phyloP scores from a whole-genome alignment of 2,797 vertebrate species.

The Brotogeris chrysoptera region DNA sequence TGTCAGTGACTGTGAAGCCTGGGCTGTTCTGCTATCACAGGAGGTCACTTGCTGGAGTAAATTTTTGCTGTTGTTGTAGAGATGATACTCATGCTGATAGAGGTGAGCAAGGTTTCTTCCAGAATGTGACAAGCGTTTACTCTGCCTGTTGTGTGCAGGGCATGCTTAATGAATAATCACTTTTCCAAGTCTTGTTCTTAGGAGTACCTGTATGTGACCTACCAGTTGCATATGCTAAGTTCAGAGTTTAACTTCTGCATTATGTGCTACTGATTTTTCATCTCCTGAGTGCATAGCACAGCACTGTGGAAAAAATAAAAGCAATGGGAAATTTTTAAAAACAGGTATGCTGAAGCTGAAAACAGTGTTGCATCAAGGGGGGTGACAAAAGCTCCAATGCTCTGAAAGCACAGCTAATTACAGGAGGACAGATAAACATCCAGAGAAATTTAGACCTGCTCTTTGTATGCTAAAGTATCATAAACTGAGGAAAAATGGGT shows the following conservation, averaged over 20 bases:
- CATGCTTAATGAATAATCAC: constrained; percentile 16
- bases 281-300: background rate
- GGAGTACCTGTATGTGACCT: background rate
- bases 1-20: background rate
- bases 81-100: background rate
- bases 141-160: background rate
- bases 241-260: background rate
- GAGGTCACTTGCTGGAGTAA: background rate
- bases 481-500: background rate
- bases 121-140: background rate
- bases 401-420: background rate
- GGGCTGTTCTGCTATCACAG: background rate
- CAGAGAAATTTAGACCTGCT: background rate
- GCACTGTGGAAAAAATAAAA: background rate
- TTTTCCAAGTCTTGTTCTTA: background rate
- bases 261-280: background rate
- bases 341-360: background rate
- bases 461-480: background rate
- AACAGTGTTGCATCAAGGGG: background rate
- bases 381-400: background rate
- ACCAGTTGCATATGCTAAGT: background rate
- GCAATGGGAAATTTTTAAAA: background rate
- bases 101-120: background rate
- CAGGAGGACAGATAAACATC: background rate
- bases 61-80: constrained; percentile 5